A percentile compares a stretch with the other conserved stretches of the same genome.
Evolutionary conservation across 2,888 invertebrate species (phyloP).

Genomic region (Maniola hyperantus): DNA sequence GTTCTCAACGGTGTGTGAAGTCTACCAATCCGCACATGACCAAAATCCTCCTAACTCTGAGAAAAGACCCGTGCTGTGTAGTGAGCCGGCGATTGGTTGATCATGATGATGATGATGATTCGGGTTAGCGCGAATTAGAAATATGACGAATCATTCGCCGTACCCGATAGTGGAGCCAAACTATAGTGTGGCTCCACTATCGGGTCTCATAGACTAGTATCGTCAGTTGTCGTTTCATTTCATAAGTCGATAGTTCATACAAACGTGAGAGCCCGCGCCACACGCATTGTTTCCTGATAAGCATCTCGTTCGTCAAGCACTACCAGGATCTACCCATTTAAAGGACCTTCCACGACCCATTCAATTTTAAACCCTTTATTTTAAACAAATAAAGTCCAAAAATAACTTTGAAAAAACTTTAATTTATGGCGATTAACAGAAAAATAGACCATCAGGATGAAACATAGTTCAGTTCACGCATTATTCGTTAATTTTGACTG

Average conservation of each 20-base stretch:
- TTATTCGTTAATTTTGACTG: constrained; percentile 53
- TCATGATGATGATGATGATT: no score
- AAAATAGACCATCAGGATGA: constrained; percentile 56
- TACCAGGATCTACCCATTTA: constrained; percentile 45
- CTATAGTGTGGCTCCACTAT: no score
- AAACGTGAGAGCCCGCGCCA: constrained; percentile 54
- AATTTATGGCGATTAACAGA: constrained; percentile 52
- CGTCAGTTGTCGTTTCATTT: constrained; percentile 47
- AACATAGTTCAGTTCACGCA: constrained; percentile 52
- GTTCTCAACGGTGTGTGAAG: no score
- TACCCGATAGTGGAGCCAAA: no score
- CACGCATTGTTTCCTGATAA: constrained; percentile 76
- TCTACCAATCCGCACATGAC: no score
- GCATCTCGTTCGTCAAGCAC: constrained; percentile 70
- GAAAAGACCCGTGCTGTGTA: no score
- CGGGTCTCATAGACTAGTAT: no score
- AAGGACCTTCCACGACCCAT: constrained; percentile 16
- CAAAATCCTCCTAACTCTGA: no score
- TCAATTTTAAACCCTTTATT: constrained; percentile 28
- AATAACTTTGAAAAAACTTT: constrained; percentile 24
- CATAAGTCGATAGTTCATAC: constrained; percentile 58
- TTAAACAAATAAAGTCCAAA: constrained; percentile 21
- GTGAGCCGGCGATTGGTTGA: no score
- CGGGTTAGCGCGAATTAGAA: no score
- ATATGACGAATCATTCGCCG: no score